Evolutionary conservation across 2,888 invertebrate genomes (phyloP).

Genomic region (Teinopalpus imperialis): DNA sequence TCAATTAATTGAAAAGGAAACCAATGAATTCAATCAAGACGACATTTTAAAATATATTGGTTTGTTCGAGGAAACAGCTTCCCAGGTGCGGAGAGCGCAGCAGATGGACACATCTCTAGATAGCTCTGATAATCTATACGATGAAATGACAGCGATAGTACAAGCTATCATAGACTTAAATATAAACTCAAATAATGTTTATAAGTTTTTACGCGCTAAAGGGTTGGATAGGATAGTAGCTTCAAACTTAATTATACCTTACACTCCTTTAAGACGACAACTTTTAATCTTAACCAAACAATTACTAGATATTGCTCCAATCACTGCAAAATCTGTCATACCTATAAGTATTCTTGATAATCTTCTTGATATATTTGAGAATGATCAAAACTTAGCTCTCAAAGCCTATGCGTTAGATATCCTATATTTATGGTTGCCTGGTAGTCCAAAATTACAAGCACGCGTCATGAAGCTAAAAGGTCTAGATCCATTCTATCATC

Average conservation of each 20-base stretch:
- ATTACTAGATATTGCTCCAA: constrained; percentile 49
- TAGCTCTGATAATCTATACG: constrained; percentile 37
- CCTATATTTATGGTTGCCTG: constrained; percentile 55
- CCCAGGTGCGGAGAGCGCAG: constrained; percentile 31
- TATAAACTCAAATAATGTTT: constrained; percentile 41
- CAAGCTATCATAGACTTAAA: constrained; percentile 43
- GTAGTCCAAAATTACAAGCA: constrained; percentile 56
- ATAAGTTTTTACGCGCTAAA: constrained; percentile 50
- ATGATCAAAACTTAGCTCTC: constrained; percentile 45
- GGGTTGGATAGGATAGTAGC: constrained; percentile 51
- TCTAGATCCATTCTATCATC: constrained; percentile 58
- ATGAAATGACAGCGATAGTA: constrained; percentile 39
- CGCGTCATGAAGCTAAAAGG: constrained; percentile 64
- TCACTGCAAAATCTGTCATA: constrained; percentile 41
- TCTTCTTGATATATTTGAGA: constrained; percentile 57
- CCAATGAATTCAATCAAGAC: constrained; percentile 8
- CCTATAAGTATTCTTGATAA: constrained; percentile 51
- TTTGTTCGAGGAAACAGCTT: constrained; percentile 37
- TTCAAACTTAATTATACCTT: constrained; percentile 37
- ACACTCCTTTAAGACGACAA: constrained; percentile 42
- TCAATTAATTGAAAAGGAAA: not conserved
- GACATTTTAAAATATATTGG: constrained; percentile 36
- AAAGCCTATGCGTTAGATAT: constrained; percentile 57
- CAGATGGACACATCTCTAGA: constrained; percentile 33
- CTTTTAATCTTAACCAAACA: constrained; percentile 46